These are phyloP conservation scores for Trematocara unimaculatum DNA, from an alignment of 2,113 vertebrate species.

Conservation along the genomic window DNA sequence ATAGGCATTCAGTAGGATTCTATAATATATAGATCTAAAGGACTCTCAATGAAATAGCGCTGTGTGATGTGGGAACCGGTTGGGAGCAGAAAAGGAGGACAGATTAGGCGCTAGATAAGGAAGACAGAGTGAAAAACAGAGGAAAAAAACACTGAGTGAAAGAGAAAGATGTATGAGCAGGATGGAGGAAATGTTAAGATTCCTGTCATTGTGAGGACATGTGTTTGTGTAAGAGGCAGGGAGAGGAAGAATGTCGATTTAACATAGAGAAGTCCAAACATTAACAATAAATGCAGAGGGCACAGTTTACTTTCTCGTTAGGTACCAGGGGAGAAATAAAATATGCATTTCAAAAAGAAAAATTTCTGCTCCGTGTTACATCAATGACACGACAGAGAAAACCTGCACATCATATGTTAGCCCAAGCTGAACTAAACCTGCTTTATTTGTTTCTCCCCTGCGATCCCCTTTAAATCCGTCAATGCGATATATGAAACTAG, in stretches of 20 bases:
- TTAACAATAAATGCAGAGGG: slow-evolving; percentile 34
- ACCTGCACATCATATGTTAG: not conserved
- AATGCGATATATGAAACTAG: not conserved
- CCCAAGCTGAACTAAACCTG: not conserved
- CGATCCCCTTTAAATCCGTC: not conserved
- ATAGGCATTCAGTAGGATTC: slow-evolving; percentile 2
- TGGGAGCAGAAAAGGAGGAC: slow-evolving; percentile 10
- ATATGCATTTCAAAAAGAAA: slow-evolving; percentile 37
- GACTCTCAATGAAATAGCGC: slow-evolving; percentile 11
- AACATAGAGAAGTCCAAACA: slow-evolving; percentile 36
- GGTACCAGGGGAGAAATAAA: slow-evolving; percentile 8
- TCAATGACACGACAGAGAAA: not conserved
- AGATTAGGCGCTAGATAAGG: slow-evolving; percentile 38
- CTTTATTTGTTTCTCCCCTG: not conserved
- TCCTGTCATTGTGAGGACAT: slow-evolving; percentile 50
- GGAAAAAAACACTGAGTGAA: not conserved
- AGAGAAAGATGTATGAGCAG: slow-evolving; percentile 29
- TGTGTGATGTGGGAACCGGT: slow-evolving; percentile 27
- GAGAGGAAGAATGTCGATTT: slow-evolving; percentile 20
- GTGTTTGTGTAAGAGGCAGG: slow-evolving; percentile 1
- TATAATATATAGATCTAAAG: slow-evolving; percentile 55
- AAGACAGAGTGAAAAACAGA: not conserved
- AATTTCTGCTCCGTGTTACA: not conserved
- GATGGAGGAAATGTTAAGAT: slow-evolving; percentile 39
- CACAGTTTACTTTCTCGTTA: slow-evolving; percentile 1